phyloP scores from a whole-genome alignment of 2,797 vertebrate species.

The Sebastes dallii region DNA sequence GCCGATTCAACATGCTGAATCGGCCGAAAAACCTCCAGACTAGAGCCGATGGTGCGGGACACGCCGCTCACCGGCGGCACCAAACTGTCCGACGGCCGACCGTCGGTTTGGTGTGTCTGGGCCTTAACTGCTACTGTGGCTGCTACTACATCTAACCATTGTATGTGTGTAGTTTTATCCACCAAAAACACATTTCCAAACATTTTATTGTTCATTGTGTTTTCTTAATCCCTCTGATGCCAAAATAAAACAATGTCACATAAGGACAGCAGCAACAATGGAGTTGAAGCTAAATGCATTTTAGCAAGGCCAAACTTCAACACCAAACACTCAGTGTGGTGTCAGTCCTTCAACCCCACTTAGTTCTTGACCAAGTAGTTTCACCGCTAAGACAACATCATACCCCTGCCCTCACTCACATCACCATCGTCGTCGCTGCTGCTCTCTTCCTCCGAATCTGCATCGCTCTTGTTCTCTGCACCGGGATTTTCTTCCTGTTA shows the following conservation, averaged over 20 bases:
- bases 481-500: conserved; percentile 78
- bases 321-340: not conserved
- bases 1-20: too few relatives aligned
- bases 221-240: not conserved
- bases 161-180: not conserved
- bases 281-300: not conserved
- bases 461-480: conserved; percentile 68
- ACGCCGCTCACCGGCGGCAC: too few relatives aligned
- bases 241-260: not conserved
- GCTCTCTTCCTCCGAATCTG: conserved; percentile 83
- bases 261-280: not conserved
- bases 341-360: not conserved
- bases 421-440: conserved; percentile 83
- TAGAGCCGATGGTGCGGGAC: too few relatives aligned
- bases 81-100: too few relatives aligned
- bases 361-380: not conserved
- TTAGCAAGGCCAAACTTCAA: not conserved
- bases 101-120: too few relatives aligned
- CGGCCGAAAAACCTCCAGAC: too few relatives aligned
- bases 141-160: not conserved
- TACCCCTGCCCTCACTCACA: conserved; percentile 45
- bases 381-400: not conserved
- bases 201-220: not conserved
- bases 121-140: too few relatives aligned
- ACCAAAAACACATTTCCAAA: not conserved